These are phyloP conservation scores for Drosophila robusta DNA, from an alignment of 2,888 invertebrate species.

Conservation along the genomic window DNA sequence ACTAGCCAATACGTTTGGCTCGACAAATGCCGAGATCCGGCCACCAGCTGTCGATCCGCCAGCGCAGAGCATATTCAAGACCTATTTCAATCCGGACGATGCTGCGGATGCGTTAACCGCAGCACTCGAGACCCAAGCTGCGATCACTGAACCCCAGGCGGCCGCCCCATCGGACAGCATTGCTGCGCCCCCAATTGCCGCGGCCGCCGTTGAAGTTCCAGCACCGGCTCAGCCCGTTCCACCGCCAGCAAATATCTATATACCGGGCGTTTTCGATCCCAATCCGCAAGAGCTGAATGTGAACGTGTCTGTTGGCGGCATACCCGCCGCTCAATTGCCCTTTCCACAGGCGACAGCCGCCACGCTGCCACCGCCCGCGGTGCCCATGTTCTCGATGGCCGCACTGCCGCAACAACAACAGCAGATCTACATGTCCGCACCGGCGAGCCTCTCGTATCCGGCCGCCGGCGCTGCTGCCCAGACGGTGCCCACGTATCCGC, in stretches of 20 bases:
- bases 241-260: slow-evolving; percentile 69
- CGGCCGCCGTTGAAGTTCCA: slow-evolving; percentile 20
- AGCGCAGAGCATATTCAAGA: slow-evolving; percentile 79
- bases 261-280: slow-evolving; percentile 76
- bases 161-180: slow-evolving; percentile 3
- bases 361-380: slow-evolving; percentile 48
- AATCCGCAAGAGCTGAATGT: slow-evolving; percentile 33
- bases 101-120: slow-evolving; percentile 58
- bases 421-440: slow-evolving; percentile 81
- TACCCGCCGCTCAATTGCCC: slow-evolving; percentile 70
- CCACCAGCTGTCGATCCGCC: slow-evolving; percentile 58
- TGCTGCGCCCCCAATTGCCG: slow-evolving; percentile 14
- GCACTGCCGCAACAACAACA: slow-evolving; percentile 64
- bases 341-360: slow-evolving; percentile 75
- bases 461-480: slow-evolving; percentile 68
- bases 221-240: slow-evolving; percentile 42
- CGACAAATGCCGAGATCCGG: slow-evolving; percentile 58
- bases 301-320: slow-evolving; percentile 52
- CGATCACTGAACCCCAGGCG: slow-evolving; percentile 35
- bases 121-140: slow-evolving; percentile 51
- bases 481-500: slow-evolving; percentile 84
- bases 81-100: slow-evolving; percentile 82
- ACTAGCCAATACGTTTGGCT: slow-evolving; percentile 82
- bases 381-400: slow-evolving; percentile 81
- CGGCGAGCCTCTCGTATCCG: slow-evolving; percentile 78